Percentiles rank a stretch among this genome's conserved stretches.
phyloP scores from a whole-genome alignment of 2,113 vertebrate genomes.

The Eolophus roseicapilla region DNA sequence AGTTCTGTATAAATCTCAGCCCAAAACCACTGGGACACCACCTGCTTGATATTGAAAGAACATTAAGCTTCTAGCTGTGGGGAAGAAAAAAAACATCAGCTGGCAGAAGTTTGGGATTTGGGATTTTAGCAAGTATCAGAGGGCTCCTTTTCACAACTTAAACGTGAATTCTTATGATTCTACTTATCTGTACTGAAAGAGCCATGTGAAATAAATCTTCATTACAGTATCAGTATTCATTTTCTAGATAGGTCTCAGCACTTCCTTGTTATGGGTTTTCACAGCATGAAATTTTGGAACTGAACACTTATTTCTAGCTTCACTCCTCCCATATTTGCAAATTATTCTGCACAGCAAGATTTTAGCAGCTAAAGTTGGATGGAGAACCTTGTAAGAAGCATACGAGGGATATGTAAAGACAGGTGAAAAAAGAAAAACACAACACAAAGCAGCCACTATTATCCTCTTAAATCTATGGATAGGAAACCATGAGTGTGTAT shows the following conservation, averaged over 20 bases:
- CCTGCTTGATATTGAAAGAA: neutral
- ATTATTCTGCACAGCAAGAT: neutral
- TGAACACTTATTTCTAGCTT: neutral
- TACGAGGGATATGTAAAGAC: neutral
- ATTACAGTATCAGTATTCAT: neutral
- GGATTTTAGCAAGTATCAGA: neutral
- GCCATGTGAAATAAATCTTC: neutral
- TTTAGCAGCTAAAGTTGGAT: neutral
- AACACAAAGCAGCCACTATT: neutral
- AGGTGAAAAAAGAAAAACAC: neutral
- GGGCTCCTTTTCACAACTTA: neutral
- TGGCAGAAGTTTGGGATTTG: neutral
- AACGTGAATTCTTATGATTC: neutral
- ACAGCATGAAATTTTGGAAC: neutral
- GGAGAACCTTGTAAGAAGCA: neutral
- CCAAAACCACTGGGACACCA: neutral
- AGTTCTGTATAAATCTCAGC: neutral
- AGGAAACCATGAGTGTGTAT: neutral
- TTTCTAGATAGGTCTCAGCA: neutral
- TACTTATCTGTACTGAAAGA: neutral
- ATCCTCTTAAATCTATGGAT: neutral
- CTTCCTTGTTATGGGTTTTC: neutral
- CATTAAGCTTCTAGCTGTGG: neutral
- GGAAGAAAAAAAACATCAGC: neutral
- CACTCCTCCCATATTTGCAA: neutral